phyloP scores from a whole-genome alignment of 2,113 vertebrate species.

The Sapajus apella region DNA sequence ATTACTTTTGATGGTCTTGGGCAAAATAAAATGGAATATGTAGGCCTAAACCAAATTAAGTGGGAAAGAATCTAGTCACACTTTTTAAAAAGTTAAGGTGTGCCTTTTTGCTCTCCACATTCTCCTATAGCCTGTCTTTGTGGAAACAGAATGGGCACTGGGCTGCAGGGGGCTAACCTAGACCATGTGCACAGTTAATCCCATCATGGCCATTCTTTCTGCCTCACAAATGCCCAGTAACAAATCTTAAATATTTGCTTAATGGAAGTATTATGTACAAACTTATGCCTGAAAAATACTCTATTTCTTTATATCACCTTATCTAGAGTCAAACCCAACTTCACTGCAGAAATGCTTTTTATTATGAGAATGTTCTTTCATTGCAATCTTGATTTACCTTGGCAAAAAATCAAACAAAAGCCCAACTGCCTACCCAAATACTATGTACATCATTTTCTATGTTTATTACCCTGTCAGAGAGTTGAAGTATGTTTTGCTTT shows the following conservation, averaged over 20 bases:
- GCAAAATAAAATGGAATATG: slow-evolving; percentile 23
- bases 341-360: neutral
- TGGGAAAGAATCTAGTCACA: neutral
- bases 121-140: neutral
- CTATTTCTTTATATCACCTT: neutral
- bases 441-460: neutral
- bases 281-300: neutral
- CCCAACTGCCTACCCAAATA: neutral
- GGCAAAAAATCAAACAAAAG: neutral
- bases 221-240: neutral
- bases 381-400: neutral
- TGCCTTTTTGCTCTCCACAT: neutral
- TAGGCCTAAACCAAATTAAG: neutral
- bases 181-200: neutral
- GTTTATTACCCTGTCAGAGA: neutral
- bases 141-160: neutral
- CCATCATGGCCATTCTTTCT: neutral
- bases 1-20: slow-evolving; percentile 5
- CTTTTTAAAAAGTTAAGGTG: neutral
- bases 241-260: neutral
- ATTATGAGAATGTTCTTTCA: neutral
- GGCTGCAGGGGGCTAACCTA: neutral
- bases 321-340: neutral
- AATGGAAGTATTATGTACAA: neutral
- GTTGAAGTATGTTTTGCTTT: neutral